Evolutionary conservation across 1,140 invertebrate genomes (phyloP).

Genomic region (Aphaenogaster floridana): DNA sequence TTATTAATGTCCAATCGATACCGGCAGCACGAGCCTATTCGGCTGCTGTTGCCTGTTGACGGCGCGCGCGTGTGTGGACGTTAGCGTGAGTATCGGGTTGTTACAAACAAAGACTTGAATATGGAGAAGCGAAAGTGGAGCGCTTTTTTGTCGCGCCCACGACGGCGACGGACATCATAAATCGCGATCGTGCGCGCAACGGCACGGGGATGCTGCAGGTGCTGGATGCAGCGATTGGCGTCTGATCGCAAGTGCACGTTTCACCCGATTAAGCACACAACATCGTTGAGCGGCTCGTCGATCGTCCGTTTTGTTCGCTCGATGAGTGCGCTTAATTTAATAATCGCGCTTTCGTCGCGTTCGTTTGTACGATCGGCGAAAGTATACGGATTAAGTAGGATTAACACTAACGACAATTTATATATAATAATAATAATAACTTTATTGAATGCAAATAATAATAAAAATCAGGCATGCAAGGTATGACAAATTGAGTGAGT

Average conservation of each 20-base stretch:
- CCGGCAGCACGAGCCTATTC: conserved; percentile 29
- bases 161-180: conserved; percentile 57
- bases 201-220: conserved; percentile 18
- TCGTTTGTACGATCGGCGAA: background rate
- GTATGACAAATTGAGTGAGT: no score
- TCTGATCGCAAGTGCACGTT: conserved; percentile 65
- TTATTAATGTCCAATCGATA: conserved; percentile 64
- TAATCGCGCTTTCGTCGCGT: conserved; percentile 29
- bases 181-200: conserved; percentile 42
- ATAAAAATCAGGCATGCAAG: no score
- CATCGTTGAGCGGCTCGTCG: conserved; percentile 18
- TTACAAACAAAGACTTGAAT: conserved; percentile 53
- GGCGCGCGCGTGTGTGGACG: background rate
- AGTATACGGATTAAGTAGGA: background rate
- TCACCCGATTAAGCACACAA: conserved; percentile 62
- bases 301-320: conserved; percentile 23
- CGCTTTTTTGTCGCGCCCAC: conserved; percentile 40
- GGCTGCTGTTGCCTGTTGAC: background rate
- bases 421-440: no score
- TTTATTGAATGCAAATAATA: no score
- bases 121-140: conserved; percentile 55
- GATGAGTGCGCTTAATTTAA: conserved; percentile 17
- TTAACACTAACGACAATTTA: background rate
- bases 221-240: conserved; percentile 23
- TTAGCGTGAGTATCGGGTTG: conserved; percentile 4